These are phyloP conservation scores for Cabera pusaria DNA, from an alignment of 2,888 invertebrate species.

Conservation along the genomic window DNA sequence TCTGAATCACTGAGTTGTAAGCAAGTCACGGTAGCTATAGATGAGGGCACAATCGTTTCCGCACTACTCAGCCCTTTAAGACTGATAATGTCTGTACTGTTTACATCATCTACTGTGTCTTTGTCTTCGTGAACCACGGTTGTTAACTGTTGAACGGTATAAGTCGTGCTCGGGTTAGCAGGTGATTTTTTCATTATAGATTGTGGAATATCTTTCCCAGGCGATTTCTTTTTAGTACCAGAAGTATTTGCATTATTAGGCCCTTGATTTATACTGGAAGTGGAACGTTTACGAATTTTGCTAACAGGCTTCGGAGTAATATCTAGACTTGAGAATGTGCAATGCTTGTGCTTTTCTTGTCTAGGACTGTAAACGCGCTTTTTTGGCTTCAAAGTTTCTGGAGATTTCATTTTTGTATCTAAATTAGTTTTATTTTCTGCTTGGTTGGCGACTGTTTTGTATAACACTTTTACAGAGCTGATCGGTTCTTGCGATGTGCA, in stretches of 20 bases:
- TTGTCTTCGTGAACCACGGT: slow-evolving; percentile 43
- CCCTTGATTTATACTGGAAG: too few relatives aligned
- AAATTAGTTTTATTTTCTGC: too few relatives aligned
- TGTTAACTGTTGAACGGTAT: slow-evolving; percentile 50
- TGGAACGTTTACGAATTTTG: slow-evolving; percentile 59
- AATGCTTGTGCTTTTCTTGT: slow-evolving; percentile 29
- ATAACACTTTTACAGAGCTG: slow-evolving; percentile 44
- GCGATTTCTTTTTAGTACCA: slow-evolving; percentile 21
- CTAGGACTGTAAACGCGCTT: slow-evolving; percentile 55
- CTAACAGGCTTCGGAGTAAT: slow-evolving; percentile 58
- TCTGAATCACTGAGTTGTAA: too few relatives aligned
- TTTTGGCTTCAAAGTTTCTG: slow-evolving; percentile 39
- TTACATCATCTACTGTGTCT: too few relatives aligned
- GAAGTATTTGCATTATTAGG: too few relatives aligned
- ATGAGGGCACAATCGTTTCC: too few relatives aligned
- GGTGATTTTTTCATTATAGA: slow-evolving; percentile 26
- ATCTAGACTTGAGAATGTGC: slow-evolving; percentile 32
- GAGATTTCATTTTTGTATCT: too few relatives aligned
- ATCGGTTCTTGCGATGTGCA: slow-evolving; percentile 1
- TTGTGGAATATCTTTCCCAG: too few relatives aligned
- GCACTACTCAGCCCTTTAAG: too few relatives aligned
- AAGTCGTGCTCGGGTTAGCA: slow-evolving; percentile 12
- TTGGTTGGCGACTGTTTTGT: slow-evolving; percentile 36
- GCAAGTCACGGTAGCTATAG: too few relatives aligned
- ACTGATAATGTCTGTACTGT: too few relatives aligned